Evolutionary conservation across 2,113 vertebrate genomes (phyloP).

Genomic region (Stomatorhinus ivindoensis): DNA sequence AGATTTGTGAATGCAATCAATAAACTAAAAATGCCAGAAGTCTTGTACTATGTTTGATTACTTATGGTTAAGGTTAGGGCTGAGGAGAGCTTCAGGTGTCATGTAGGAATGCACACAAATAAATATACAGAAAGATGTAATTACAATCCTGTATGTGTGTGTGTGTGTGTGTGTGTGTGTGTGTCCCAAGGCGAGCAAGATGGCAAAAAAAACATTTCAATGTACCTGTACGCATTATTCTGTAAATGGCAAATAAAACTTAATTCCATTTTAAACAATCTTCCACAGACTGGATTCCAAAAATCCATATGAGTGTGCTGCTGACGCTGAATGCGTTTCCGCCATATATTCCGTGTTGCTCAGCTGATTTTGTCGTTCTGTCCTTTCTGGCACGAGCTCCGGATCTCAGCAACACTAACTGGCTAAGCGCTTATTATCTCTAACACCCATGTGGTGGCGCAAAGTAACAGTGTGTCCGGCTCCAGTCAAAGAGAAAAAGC

Average conservation of each 20-base stretch:
- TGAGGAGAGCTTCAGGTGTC: no score
- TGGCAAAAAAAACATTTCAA: background rate
- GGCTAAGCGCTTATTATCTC: background rate
- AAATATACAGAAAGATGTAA: no score
- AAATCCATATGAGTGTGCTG: background rate
- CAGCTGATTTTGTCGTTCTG: background rate
- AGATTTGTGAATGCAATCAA: no score
- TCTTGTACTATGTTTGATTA: no score
- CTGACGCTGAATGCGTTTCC: background rate
- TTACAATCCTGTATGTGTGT: background rate
- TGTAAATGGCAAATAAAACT: background rate
- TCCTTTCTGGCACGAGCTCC: background rate
- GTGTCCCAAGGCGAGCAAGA: background rate
- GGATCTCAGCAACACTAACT: background rate
- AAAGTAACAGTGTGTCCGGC: background rate
- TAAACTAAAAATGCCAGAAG: no score
- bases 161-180: background rate
- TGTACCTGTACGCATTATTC: background rate
- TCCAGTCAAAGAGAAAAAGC: background rate
- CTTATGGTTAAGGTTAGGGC: no score
- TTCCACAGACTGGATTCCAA: background rate
- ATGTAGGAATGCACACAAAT: no score
- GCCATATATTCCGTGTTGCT: background rate
- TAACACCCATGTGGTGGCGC: slow-evolving; percentile 1
- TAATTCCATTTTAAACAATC: background rate